phyloP scores from a whole-genome alignment of 2,888 invertebrate species.

The Platerodrilus igneus region DNA sequence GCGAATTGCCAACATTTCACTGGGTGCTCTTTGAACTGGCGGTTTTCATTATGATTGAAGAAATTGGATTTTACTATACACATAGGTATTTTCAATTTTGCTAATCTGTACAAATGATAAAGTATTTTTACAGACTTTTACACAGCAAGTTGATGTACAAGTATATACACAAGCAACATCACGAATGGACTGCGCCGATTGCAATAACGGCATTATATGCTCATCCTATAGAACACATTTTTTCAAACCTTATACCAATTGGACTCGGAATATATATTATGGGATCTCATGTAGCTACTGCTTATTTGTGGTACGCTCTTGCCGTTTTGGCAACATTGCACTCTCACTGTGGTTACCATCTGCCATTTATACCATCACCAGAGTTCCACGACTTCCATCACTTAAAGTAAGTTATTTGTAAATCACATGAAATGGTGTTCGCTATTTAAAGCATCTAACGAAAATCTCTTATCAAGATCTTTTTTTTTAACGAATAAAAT shows the following conservation, averaged over 20 bases:
- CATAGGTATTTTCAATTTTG: too few species aligned
- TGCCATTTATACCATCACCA: constrained; percentile 49
- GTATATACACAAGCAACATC: constrained; percentile 79
- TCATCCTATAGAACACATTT: constrained; percentile 72
- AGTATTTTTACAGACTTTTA: constrained; percentile 55
- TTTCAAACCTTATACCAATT: constrained; percentile 73
- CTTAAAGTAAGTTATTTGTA: constrained; percentile 62
- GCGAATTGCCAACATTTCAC: constrained; percentile 71
- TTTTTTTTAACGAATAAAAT: too few species aligned
- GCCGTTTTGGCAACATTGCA: constrained; percentile 75
- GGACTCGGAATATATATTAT: constrained; percentile 68
- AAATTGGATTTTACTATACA: constrained; percentile 79
- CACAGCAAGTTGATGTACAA: constrained; percentile 73
- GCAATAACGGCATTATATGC: constrained; percentile 78
- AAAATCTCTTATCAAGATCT: too few species aligned
- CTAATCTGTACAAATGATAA: neutral
- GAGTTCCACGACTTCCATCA: constrained; percentile 88
- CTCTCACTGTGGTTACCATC: constrained; percentile 79
- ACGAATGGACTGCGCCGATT: constrained; percentile 84
- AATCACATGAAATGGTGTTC: too few species aligned
- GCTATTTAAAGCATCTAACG: too few species aligned
- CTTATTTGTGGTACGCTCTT: constrained; percentile 74
- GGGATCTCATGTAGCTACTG: constrained; percentile 72
- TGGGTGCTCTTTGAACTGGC: constrained; percentile 71
- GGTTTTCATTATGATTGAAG: constrained; percentile 70